Conservation (phyloP, 2,797 vertebrate species). For the Brachymystax lenok region DNA sequence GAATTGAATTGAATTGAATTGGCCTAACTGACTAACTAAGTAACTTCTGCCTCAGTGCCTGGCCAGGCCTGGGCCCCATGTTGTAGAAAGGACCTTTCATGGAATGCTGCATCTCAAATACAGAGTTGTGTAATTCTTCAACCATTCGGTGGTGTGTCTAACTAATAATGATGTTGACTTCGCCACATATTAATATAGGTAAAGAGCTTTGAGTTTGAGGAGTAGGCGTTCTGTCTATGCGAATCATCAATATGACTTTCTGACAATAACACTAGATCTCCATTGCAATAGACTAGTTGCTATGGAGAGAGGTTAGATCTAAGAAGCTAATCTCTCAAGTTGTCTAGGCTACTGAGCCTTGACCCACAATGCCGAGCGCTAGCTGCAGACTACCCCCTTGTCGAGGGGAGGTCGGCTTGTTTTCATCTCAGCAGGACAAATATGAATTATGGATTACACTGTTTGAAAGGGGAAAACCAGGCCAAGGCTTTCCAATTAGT, state of each 20-base stretch:
- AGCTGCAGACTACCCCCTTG: neutral
- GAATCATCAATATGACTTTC: neutral
- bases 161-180: neutral
- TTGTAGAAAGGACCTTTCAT: neutral
- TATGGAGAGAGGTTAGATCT: neutral
- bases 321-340: neutral
- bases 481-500: neutral
- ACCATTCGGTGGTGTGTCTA: neutral
- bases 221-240: neutral
- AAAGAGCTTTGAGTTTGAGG: neutral
- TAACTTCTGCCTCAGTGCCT: slow-evolving; percentile 1
- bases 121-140: neutral
- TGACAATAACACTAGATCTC: neutral
- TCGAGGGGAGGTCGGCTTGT: neutral
- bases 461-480: neutral
- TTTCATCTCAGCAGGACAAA: neutral
- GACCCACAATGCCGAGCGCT: neutral
- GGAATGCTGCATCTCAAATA: neutral
- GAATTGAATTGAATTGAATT: too few species aligned
- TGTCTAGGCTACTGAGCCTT: neutral
- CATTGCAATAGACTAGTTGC: neutral
- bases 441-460: neutral
- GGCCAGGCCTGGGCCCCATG: slow-evolving; percentile 3
- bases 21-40: neutral
- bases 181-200: neutral